Evolutionary conservation across 1,140 invertebrate species (phyloP).

Genomic region (Platorchestia sp.): DNA sequence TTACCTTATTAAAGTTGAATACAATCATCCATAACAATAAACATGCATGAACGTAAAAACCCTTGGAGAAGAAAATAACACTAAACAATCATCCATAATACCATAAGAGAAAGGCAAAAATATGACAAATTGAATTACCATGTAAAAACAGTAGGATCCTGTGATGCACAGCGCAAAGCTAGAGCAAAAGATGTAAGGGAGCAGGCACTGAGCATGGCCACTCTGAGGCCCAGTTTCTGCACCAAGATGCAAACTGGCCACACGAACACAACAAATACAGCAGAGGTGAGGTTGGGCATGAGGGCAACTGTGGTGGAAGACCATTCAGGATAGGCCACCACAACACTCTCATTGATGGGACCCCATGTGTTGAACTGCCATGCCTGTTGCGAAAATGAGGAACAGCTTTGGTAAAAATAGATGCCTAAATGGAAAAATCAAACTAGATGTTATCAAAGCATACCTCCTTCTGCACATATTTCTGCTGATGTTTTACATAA

Average conservation of each 20-base stretch:
- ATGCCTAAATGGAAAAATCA: neutral
- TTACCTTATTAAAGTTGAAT: too few species aligned
- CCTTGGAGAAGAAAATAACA: too few species aligned
- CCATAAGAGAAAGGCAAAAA: neutral
- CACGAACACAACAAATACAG: slow-evolving; percentile 48
- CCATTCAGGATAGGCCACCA: slow-evolving; percentile 55
- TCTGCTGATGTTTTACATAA: neutral
- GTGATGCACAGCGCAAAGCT: slow-evolving; percentile 19
- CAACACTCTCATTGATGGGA: slow-evolving; percentile 55
- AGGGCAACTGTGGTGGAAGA: slow-evolving; percentile 45
- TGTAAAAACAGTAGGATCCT: neutral
- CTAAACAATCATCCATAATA: too few species aligned
- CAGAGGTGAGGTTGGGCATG: slow-evolving; percentile 28
- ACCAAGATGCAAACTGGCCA: slow-evolving; percentile 30
- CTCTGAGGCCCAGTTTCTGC: slow-evolving; percentile 21
- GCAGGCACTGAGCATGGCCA: slow-evolving; percentile 34
- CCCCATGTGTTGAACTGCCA: slow-evolving; percentile 56
- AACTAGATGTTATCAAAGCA: too few species aligned
- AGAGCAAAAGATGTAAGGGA: slow-evolving; percentile 28
- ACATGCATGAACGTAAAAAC: too few species aligned
- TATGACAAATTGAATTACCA: neutral
- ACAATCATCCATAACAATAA: too few species aligned
- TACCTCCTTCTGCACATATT: neutral
- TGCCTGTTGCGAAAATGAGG: neutral
- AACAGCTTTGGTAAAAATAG: neutral